These are phyloP conservation scores for Erebia palarica DNA, from an alignment of 2,888 invertebrate genomes.

Conservation along the genomic window DNA sequence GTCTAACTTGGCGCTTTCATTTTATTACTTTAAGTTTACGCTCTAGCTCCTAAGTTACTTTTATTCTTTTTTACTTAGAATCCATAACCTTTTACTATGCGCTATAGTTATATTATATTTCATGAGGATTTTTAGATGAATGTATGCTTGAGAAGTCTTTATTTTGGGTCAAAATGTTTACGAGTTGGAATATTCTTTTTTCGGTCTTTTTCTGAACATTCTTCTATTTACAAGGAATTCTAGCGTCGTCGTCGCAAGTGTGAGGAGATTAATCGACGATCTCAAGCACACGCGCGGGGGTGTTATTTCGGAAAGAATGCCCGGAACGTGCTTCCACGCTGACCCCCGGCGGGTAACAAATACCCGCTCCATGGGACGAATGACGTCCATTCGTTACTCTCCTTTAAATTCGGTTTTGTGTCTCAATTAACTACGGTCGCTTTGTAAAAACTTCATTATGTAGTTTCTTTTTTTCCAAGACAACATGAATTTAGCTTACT, in stretches of 20 bases:
- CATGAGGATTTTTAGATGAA: too few species aligned
- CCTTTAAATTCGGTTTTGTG: conserved; percentile 72
- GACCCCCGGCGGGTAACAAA: conserved; percentile 75
- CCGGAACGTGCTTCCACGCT: conserved; percentile 73
- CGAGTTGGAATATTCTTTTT: conserved; percentile 11
- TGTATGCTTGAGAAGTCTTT: background rate
- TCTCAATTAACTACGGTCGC: conserved; percentile 55
- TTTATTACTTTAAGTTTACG: too few species aligned
- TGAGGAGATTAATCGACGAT: conserved; percentile 74
- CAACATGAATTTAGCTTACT: too few species aligned
- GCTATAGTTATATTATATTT: too few species aligned
- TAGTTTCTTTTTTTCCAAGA: too few species aligned
- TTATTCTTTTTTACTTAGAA: too few species aligned
- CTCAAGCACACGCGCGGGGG: conserved; percentile 44
- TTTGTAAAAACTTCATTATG: conserved; percentile 12
- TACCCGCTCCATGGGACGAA: conserved; percentile 38
- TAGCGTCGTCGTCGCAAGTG: conserved; percentile 57
- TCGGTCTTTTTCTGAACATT: conserved; percentile 38
- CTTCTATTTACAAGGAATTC: conserved; percentile 51
- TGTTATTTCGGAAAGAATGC: conserved; percentile 77
- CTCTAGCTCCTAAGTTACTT: too few species aligned
- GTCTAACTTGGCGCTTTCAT: too few species aligned
- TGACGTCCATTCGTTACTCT: conserved; percentile 64
- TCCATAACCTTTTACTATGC: too few species aligned
- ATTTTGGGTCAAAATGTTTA: background rate